Base-by-base conservation (phyloP, 2,888 invertebrate genomes). In the Agonopterix alstromeriana region DNA sequence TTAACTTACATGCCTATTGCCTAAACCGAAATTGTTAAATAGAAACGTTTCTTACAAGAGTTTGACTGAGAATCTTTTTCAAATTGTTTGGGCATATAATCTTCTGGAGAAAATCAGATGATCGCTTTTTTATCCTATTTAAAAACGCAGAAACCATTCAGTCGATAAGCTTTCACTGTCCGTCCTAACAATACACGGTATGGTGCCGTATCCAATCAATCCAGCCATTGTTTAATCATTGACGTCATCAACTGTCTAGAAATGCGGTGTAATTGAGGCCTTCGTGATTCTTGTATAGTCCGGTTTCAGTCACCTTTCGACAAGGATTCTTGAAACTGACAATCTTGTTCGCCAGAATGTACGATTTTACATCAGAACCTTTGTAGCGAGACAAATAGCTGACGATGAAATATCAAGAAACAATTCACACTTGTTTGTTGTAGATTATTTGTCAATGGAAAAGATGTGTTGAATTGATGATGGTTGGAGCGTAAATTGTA, bases 211-310 rank as follows among this genome's bases (percentile, higher is more conserved):
- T 58, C 65, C 53, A 75, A 77, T 81, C 73, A 74, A 73, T 72
- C 61, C 58, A 61, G 27, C 71, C 58, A 75, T 81, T 79, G 81
- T 79, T 77, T 72, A 65, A 62, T 61, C 27, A 10, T 59, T 75
- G 76, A 74, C 77, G 77, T 78, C 75, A 74, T 54, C 57, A 52
- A 3, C 9, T n/a, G n/a, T 38, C 10, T 38, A n/a, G n/a, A n/a
- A n/a, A n/a, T n/a, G 10, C 9, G 38, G 38, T n/a, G n/a, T 38
- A n/a, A 38, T n/a, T 48, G 57, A 62, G 67, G 56, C 67, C 65
- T 66, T 68, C 61, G 56, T 58, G 58, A 58, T 58, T 61, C 58
- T 57, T 51, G 27, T 27, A 27, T 27, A 27, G 64, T 48, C 53
- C 56, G 55, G 55, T 58, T 53, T 62, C 69, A 63, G 61, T 67